Conservation (phyloP, 2,113 vertebrate species). For the Tinamus guttatus region DNA sequence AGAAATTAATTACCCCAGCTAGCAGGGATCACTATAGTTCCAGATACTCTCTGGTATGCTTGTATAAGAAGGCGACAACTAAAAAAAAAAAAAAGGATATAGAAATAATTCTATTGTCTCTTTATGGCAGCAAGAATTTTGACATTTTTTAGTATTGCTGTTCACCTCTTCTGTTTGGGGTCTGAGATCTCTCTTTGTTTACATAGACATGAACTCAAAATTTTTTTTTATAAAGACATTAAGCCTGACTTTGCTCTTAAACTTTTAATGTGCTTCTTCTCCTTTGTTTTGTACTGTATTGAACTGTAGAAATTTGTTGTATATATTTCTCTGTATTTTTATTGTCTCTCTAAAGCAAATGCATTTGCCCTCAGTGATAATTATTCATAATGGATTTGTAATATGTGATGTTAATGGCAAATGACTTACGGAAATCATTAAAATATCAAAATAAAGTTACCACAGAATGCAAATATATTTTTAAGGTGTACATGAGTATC, state of each 20-base stretch:
- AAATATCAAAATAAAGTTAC: background rate
- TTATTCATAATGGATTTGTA: background rate
- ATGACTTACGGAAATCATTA: background rate
- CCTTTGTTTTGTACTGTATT: background rate
- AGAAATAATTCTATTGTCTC: background rate
- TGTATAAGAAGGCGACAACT: background rate
- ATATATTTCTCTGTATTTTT: background rate
- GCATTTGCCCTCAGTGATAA: background rate
- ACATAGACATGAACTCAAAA: background rate
- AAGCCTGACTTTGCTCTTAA: background rate
- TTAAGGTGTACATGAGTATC: background rate
- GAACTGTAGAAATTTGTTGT: background rate
- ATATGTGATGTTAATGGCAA: background rate
- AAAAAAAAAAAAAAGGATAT: fast-evolving
- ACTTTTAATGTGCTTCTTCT: background rate
- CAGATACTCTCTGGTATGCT: background rate
- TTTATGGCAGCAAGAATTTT: background rate
- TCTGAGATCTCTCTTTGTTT: background rate
- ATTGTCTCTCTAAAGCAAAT: background rate
- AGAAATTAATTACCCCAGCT: background rate
- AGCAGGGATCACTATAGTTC: background rate
- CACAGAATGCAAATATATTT: background rate
- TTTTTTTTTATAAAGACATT: background rate
- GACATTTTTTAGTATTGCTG: background rate
- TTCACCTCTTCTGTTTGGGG: background rate